Conservation (phyloP, 2,113 vertebrate genomes). For the Pampusana beccarii region DNA sequence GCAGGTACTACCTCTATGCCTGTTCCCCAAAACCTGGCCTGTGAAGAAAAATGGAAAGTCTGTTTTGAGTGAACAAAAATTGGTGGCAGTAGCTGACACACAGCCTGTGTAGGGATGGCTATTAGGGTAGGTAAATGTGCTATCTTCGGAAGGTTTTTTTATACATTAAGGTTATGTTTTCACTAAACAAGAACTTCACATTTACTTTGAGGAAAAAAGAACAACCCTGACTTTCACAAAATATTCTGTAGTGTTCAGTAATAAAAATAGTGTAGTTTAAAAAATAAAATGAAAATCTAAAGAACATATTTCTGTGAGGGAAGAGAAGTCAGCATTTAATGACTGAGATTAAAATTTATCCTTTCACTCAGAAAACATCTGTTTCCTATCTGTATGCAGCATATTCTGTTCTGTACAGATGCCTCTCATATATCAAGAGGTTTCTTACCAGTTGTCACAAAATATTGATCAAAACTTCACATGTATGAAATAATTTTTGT, state of each 20-base stretch:
- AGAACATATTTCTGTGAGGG: not conserved
- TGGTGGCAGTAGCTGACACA: not conserved
- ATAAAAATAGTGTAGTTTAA: not conserved
- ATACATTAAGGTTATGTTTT: not conserved
- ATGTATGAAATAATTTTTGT: not conserved
- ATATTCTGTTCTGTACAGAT: not conserved
- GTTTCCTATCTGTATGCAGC: not conserved
- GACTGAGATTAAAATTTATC: conserved; percentile 16
- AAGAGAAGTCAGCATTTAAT: not conserved
- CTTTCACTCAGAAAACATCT: conserved; percentile 1
- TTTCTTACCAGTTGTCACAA: not conserved
- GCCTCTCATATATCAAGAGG: not conserved
- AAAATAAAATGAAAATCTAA: not conserved
- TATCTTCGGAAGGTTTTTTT: not conserved
- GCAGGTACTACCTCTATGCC: not conserved
- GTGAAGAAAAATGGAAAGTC: not conserved
- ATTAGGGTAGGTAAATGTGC: not conserved
- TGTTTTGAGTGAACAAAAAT: not conserved
- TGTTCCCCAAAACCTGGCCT: not conserved
- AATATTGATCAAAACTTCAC: not conserved
- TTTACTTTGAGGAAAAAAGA: not conserved
- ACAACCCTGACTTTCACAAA: not conserved
- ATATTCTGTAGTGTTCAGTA: not conserved
- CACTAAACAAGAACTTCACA: not conserved
- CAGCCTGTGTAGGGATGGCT: not conserved